Conservation (phyloP, 2,888 invertebrate genomes). For the Xestobium rufovillosum region DNA sequence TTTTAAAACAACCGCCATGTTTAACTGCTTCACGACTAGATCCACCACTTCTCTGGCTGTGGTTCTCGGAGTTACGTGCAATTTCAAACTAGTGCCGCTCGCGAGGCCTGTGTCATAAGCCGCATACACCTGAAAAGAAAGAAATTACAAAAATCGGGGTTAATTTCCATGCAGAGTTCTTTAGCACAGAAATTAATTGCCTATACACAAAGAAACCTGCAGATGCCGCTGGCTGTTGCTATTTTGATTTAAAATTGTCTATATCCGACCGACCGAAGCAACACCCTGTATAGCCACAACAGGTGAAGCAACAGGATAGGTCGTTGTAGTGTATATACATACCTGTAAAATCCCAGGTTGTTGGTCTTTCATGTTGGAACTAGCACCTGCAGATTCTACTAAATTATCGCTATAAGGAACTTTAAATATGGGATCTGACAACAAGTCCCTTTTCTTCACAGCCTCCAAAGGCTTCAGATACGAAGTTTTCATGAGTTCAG, state of each 20-base stretch:
- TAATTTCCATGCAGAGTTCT: no score
- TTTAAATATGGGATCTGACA: conserved; percentile 31
- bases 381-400: conserved; percentile 19
- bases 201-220: no score
- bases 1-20: conserved; percentile 84
- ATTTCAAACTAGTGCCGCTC: conserved; percentile 83
- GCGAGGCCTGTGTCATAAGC: conserved; percentile 94
- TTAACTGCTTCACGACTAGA: conserved; percentile 90
- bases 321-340: not conserved
- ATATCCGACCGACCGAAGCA: no score
- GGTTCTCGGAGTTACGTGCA: conserved; percentile 88
- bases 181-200: no score
- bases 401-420: conserved; percentile 25
- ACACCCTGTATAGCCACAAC: no score
- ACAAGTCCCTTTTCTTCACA: conserved; percentile 25
- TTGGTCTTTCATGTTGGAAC: conserved; percentile 33
- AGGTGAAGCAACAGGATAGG: no score
- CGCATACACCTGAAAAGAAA: conserved; percentile 69
- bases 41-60: conserved; percentile 93
- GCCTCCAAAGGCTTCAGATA: conserved; percentile 32
- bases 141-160: not conserved
- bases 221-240: no score
- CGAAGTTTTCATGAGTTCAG: conserved; percentile 24
- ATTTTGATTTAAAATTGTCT: no score
- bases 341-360: conserved; percentile 54